A percentile compares a stretch with the other conserved stretches of the same genome.
Evolutionary conservation across 1,140 invertebrate genomes (phyloP).

Genomic region (Drosophila auraria): DNA sequence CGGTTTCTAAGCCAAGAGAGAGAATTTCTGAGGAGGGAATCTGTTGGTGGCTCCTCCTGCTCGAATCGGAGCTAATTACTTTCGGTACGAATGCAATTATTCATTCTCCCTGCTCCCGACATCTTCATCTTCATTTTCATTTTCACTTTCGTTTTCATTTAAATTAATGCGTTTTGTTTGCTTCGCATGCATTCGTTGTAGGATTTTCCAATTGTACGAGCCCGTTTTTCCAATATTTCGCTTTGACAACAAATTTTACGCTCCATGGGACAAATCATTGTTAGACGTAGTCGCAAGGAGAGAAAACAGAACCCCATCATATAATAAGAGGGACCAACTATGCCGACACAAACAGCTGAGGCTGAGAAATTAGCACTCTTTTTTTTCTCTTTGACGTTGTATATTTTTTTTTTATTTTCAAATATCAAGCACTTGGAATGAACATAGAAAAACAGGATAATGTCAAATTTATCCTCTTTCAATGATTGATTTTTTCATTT

Average conservation of each 20-base stretch:
- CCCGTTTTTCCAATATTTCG: conserved; percentile 24
- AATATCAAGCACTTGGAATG: too few relatives aligned
- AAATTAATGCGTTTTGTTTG: conserved; percentile 16
- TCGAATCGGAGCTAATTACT: conserved; percentile 42
- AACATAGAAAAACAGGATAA: too few relatives aligned
- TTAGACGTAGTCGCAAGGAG: conserved; percentile 10
- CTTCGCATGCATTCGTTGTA: background rate
- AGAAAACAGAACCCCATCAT: background rate
- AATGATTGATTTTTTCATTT: too few relatives aligned
- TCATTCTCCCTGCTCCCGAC: conserved; percentile 35
- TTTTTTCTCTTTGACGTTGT: too few relatives aligned
- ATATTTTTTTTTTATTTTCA: too few relatives aligned
- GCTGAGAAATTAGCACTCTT: background rate
- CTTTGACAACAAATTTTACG: conserved; percentile 48
- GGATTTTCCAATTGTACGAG: background rate
- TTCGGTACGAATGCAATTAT: conserved; percentile 13
- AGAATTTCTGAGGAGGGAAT: conserved; percentile 18
- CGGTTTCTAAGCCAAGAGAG: conserved; percentile 25
- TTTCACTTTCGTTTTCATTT: background rate
- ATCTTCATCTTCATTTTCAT: conserved; percentile 21
- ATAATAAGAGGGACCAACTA: conserved; percentile 21
- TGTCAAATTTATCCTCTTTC: too few relatives aligned
- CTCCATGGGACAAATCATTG: conserved; percentile 40
- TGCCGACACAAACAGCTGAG: background rate
- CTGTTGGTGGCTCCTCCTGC: background rate